Percentiles rank a stretch among this genome's conserved stretches.
Conservation (phyloP, 2,113 vertebrate species). For the Siphamia tubifer region DNA sequence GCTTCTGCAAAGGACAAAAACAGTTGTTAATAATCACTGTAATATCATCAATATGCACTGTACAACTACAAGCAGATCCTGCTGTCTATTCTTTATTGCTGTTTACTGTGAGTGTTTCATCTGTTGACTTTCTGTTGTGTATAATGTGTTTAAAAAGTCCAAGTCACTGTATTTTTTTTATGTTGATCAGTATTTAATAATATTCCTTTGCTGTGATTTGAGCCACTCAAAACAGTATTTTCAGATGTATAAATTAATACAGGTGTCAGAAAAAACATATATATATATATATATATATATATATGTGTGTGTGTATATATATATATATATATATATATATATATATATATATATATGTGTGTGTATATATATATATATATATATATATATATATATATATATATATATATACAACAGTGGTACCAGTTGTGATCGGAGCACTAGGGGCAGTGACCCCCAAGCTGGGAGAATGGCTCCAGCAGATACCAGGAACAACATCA, state of each 20-base stretch:
- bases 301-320: too few relatives aligned
- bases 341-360: too few relatives aligned
- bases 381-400: too few relatives aligned
- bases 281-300: too few relatives aligned
- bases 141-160: conserved; percentile 8
- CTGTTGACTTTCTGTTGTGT: conserved; percentile 8
- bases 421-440: too few relatives aligned
- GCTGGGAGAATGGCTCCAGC: too few relatives aligned
- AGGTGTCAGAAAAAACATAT: neutral
- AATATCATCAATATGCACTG: conserved; percentile 36
- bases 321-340: too few relatives aligned
- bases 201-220: neutral
- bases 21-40: conserved; percentile 8
- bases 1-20: neutral
- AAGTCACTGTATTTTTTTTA: conserved; percentile 35
- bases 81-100: neutral
- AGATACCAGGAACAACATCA: too few relatives aligned
- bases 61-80: conserved; percentile 1
- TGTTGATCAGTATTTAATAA: neutral
- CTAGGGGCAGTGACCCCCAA: too few relatives aligned
- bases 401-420: too few relatives aligned
- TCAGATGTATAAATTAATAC: too few relatives aligned
- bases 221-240: neutral
- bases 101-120: conserved; percentile 4
- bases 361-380: too few relatives aligned